Evolutionary conservation across 1,140 invertebrate genomes (phyloP).

Genomic region (Neotoxoptera formosana): DNA sequence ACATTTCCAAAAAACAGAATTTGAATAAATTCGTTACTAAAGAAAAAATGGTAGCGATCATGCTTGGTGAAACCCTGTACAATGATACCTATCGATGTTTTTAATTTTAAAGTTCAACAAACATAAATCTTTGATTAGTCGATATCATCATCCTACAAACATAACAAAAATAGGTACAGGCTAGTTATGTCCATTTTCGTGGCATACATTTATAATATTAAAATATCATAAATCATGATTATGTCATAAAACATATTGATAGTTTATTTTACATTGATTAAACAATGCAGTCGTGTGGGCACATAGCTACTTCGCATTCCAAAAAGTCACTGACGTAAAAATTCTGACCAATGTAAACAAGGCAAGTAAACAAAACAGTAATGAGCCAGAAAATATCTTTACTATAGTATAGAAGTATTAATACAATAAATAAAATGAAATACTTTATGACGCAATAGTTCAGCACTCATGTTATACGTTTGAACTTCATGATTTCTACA

Average conservation of each 20-base stretch:
- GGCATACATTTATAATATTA: not conserved
- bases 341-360: not conserved
- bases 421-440: not conserved
- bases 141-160: not conserved
- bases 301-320: not conserved
- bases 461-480: not conserved
- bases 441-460: not conserved
- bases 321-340: not conserved
- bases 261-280: not conserved
- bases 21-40: too few relatives aligned
- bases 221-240: not conserved
- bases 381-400: not conserved
- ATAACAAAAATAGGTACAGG: not conserved
- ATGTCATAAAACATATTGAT: not conserved
- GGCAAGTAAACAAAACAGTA: not conserved
- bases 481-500: not conserved
- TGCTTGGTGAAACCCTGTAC: not conserved
- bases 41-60: not conserved
- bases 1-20: too few relatives aligned
- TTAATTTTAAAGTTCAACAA: not conserved
- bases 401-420: not conserved
- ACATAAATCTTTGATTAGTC: not conserved
- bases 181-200: not conserved
- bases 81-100: not conserved
- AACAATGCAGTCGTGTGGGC: not conserved